These are phyloP conservation scores for Mylabris sibirica DNA, from an alignment of 2,888 invertebrate species.

Conservation along the genomic window DNA sequence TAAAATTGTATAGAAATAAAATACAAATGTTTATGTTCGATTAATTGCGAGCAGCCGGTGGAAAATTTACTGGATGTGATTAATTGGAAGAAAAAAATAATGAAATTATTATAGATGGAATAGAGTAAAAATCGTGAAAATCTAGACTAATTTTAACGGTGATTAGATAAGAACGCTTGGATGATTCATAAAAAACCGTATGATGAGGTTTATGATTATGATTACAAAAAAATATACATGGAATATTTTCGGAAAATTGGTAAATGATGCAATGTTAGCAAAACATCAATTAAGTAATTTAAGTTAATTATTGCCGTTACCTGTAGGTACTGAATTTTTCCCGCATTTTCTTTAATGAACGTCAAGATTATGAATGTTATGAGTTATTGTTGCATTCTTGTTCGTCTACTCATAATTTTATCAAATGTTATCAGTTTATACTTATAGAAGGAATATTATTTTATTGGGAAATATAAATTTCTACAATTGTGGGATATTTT, in stretches of 20 bases:
- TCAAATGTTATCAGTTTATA: constrained; percentile 2
- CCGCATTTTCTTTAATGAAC: no score
- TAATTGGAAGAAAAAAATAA: neutral
- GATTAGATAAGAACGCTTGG: neutral
- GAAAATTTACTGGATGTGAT: neutral
- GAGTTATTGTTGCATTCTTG: neutral
- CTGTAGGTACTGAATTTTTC: no score
- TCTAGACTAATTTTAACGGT: neutral
- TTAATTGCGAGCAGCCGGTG: constrained; percentile 7
- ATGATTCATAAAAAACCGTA: neutral
- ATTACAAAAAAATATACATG: neutral
- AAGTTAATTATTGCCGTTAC: no score
- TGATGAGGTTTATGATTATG: neutral
- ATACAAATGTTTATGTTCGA: constrained; percentile 13
- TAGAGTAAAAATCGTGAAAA: neutral
- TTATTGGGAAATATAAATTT: neutral
- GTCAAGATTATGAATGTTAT: no score
- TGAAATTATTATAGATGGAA: neutral
- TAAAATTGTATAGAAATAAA: constrained; percentile 1
- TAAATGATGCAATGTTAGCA: neutral
- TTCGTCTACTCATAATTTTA: neutral
- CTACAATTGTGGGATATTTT: neutral
- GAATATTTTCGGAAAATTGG: neutral
- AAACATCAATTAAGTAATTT: no score
- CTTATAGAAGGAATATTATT: neutral